Percentiles rank a stretch among this genome's conserved stretches.
Evolutionary conservation across 1,140 invertebrate genomes (phyloP).

Genomic region (Epicauta chinensis): DNA sequence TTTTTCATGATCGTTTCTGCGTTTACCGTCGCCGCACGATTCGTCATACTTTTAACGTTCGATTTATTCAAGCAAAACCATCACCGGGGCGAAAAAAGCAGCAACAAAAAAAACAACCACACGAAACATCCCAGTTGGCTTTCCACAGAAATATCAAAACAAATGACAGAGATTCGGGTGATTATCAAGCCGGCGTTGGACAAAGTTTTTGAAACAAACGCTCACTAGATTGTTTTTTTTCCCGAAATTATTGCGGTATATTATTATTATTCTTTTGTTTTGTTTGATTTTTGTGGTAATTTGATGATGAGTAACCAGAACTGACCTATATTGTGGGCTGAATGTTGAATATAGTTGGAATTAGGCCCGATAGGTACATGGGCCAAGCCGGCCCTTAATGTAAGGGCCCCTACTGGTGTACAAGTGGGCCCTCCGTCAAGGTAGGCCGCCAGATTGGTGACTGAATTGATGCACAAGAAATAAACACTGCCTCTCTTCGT

Average conservation of each 20-base stretch:
- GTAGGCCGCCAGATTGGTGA: conserved; percentile 40
- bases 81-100: background rate
- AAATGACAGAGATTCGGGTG: too few relatives aligned
- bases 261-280: too few relatives aligned
- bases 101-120: too few relatives aligned
- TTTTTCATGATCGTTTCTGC: background rate
- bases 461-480: conserved; percentile 28
- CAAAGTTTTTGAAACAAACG: background rate
- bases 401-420: conserved; percentile 41
- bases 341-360: conserved; percentile 40
- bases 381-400: conserved; percentile 41
- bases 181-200: background rate
- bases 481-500: too few relatives aligned
- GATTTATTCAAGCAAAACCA: conserved; percentile 18
- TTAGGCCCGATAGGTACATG: conserved; percentile 43
- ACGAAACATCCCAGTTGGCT: background rate
- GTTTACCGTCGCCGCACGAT: conserved; percentile 6
- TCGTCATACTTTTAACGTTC: conserved; percentile 20
- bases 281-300: too few relatives aligned
- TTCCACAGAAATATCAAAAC: background rate
- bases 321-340: conserved; percentile 43
- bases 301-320: too few relatives aligned
- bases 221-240: background rate
- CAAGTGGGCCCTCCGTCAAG: conserved; percentile 41
- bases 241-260: too few relatives aligned